Base-by-base conservation (phyloP, 2,113 vertebrate genomes). In the Ameiurus melas region DNA sequence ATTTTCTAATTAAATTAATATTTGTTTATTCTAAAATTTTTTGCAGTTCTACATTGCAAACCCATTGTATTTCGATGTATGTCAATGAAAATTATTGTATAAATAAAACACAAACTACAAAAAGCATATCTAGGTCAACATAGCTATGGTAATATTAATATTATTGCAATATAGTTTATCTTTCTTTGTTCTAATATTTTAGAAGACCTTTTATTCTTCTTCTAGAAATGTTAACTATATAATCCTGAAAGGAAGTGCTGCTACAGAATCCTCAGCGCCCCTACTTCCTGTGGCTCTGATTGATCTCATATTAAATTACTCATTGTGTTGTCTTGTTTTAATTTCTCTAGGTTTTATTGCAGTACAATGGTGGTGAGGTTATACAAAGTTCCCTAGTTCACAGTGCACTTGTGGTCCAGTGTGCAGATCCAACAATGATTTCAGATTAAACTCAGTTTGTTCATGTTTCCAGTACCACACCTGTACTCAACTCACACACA, bases 401-500 rank as follows among this genome's bases (percentile, higher is more conserved):
- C 79, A 20, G 17, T 33, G 27, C 51, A 14, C 22, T 77, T 22
- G 43, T 77, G 73, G 73, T 51, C 43, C 73, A 19, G 51, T 12
- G 79, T 81, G n/a, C 55, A 58, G 53, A 39, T 36, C 79, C 53
- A 81, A 81, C n/a, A 81, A 19, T 81, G 53, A 81, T 58, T 81
- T 58, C 53, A 81, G 79, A 33, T 81, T 36, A 20, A 81, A 58
- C 53, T 5, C 13, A 17, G 7, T 30, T 19, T 17, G 51, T 80
- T 81, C 55, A 58, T 58, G 55, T 81, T 81, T 81, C 17, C 17
- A 58, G 79, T 36, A 13, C 53, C 79, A 81, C 79, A 39, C 55
- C 80, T 82, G 19, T 60, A 36, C 33, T 36, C 19, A 36, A 39
- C 57, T 36, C 68, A 60, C 33, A 77, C 57, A 64, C 55, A 79